These are phyloP conservation scores for Thamnophis elegans DNA, from an alignment of 2,797 vertebrate species.

Conservation along the genomic window DNA sequence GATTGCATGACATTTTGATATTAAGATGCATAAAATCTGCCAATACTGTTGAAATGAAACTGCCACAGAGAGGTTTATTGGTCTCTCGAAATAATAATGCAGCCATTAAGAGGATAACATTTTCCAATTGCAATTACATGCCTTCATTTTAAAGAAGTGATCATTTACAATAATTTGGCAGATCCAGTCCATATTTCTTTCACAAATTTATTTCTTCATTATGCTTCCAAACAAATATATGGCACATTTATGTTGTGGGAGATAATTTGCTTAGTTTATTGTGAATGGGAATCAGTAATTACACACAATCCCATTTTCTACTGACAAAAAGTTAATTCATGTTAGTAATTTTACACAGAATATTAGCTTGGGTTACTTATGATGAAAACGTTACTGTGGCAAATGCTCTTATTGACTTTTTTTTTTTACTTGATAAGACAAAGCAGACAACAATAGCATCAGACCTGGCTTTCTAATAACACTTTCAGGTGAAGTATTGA, in stretches of 20 bases:
- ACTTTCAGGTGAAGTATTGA: conserved; percentile 56
- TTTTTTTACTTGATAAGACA: conserved; percentile 59
- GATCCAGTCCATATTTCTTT: conserved; percentile 79
- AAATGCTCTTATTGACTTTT: conserved; percentile 62
- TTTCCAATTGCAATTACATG: conserved; percentile 79
- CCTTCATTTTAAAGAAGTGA: conserved; percentile 77
- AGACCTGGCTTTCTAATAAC: conserved; percentile 63
- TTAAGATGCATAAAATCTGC: conserved; percentile 74
- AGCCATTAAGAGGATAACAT: conserved; percentile 74
- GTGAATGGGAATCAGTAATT: conserved; percentile 81
- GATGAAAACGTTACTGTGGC: conserved; percentile 72
- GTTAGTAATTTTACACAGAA: conserved; percentile 77
- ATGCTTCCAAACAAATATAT: conserved; percentile 81
- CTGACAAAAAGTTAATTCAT: conserved; percentile 82
- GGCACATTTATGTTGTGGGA: conserved; percentile 74
- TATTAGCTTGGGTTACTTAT: conserved; percentile 76
- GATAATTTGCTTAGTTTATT: conserved; percentile 84
- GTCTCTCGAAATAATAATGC: conserved; percentile 76
- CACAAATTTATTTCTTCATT: conserved; percentile 83
- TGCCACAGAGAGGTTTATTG: conserved; percentile 73
- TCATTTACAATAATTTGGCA: conserved; percentile 81
- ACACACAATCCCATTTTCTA: conserved; percentile 77
- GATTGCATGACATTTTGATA: conserved; percentile 68
- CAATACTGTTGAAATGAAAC: conserved; percentile 70
- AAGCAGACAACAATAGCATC: conserved; percentile 1